Percentiles rank a stretch among this genome's conserved stretches.
Evolutionary conservation across 2,113 vertebrate species (phyloP).

Genomic region (Rhizomys pruinosus): DNA sequence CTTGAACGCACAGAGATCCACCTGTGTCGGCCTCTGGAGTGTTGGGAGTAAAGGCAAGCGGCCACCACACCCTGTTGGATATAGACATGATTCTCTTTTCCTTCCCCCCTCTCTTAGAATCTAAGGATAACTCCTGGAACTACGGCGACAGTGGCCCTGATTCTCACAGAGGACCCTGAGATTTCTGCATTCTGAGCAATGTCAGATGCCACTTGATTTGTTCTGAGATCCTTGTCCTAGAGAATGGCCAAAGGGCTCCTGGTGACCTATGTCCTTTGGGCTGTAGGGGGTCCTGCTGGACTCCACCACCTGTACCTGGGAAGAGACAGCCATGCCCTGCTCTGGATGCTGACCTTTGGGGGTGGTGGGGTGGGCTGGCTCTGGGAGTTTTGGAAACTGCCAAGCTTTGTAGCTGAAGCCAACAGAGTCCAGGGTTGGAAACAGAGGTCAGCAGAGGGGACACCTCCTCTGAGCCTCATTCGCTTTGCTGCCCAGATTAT

Average conservation of each 20-base stretch:
- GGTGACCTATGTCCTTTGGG: conserved; percentile 92
- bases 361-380: conserved; percentile 93
- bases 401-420: conserved; percentile 89
- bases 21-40: too few relatives aligned
- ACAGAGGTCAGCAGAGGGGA: neutral
- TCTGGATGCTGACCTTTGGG: conserved; percentile 94
- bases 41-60: too few relatives aligned
- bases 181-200: conserved; percentile 28
- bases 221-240: conserved; percentile 24
- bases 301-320: conserved; percentile 95
- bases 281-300: conserved; percentile 90
- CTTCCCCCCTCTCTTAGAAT: conserved; percentile 12
- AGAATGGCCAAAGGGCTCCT: conserved; percentile 90
- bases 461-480: conserved; percentile 84
- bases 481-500: conserved; percentile 89
- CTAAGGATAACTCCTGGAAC: conserved; percentile 40
- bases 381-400: conserved; percentile 91
- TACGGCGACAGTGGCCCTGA: neutral
- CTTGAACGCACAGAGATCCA: too few relatives aligned
- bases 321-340: conserved; percentile 92
- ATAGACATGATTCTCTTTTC: too few relatives aligned
- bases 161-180: conserved; percentile 39
- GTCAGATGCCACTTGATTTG: neutral
- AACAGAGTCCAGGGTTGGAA: conserved; percentile 52
- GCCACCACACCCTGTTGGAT: too few relatives aligned